Base-by-base conservation (phyloP, 1,140 invertebrate species). In the Cydia strobilella region DNA sequence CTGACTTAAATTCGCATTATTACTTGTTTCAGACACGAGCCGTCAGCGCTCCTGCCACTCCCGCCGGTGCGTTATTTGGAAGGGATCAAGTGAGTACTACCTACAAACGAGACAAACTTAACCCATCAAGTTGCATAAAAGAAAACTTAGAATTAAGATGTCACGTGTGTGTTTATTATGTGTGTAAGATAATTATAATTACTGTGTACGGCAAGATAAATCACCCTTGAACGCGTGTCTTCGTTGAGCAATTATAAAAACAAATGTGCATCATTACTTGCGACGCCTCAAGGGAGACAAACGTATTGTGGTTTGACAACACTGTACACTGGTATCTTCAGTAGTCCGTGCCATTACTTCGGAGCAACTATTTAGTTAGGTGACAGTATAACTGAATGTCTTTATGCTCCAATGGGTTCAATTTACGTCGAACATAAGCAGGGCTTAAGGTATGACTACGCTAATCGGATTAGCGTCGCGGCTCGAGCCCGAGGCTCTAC, bases 31-130 rank as follows among this genome's bases (percentile, higher is more conserved):
- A 93, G 90, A 90, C 86, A 48, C 85, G 91, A 77, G 87, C 91
- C 27, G 84, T 88, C 35, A 93, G 91, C 84, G 92, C 94, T 72
- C 91, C 94, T 71, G 92, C 93, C 74, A 92, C 93, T 65, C 91
- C 85, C 51, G 92, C 88, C 2, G 78, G 86, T 5, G 83, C 87
- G 1, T 76, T 84, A 69, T 88, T 89, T 78, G 76, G 79, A 25
- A 88, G 87, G 80, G 88, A 91, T 76, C 85, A 89, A 78, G 91
- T 93, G 82, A 77, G 82, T 80, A 71, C 59, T 74, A 27, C 3
- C 10, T 25, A 63, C 27, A 65, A 27, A 15, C 25, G 23, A 31
- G n/a, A 18, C 2, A 6, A 31, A 65, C 23, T 27, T 31, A 65
- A 59, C 15, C 25, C 2, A 66, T 15, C 25, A 27, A 31, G 20